Percentiles rank a stretch among this genome's conserved stretches.
Conservation (phyloP, 2,113 vertebrate genomes). For the Heterotis niloticus region DNA sequence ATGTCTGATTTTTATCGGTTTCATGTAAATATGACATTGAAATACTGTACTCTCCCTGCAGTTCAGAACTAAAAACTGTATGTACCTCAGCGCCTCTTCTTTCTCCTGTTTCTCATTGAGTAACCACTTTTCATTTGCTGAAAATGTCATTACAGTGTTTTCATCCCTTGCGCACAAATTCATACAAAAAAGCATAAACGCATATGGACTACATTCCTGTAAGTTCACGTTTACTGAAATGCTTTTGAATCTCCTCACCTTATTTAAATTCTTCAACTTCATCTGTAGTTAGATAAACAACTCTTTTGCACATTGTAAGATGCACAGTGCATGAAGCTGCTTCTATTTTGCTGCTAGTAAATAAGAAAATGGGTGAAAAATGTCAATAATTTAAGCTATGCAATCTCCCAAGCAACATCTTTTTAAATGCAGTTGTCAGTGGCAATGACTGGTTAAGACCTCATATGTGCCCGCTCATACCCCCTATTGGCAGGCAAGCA, state of each 20-base stretch:
- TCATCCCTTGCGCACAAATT: neutral
- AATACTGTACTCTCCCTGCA: neutral
- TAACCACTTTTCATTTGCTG: neutral
- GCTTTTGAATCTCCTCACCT: neutral
- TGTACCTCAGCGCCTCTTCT: neutral
- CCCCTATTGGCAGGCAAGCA: neutral
- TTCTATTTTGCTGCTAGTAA: slow-evolving; percentile 9
- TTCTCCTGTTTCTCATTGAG: neutral
- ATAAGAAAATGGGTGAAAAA: slow-evolving; percentile 15
- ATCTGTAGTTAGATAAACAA: neutral
- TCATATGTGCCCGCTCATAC: neutral
- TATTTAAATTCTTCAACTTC: neutral
- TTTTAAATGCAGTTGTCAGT: slow-evolving; percentile 14
- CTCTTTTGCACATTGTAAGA: neutral
- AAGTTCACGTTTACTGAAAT: neutral
- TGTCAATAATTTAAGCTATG: slow-evolving; percentile 33
- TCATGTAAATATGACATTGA: slow-evolving; percentile 1
- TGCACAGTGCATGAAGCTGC: slow-evolving; percentile 2
- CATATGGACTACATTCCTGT: neutral
- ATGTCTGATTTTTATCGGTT: neutral
- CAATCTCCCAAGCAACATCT: slow-evolving; percentile 33
- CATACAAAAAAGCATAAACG: neutral
- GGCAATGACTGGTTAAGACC: neutral
- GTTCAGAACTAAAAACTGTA: neutral
- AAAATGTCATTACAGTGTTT: neutral